Base-by-base conservation (phyloP, 1,140 invertebrate genomes). In the Brachionus paranguensis region DNA sequence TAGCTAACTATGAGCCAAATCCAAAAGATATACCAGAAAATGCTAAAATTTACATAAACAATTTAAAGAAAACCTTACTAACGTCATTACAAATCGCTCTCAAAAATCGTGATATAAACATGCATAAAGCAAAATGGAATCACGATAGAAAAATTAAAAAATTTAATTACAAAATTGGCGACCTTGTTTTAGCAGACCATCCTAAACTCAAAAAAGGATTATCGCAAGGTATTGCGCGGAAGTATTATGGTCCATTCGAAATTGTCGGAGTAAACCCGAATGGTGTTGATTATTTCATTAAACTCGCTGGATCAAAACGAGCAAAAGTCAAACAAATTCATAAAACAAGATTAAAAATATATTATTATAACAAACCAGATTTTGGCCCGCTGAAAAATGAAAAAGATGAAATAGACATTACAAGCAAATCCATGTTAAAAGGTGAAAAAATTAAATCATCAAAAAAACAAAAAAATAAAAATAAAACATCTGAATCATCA, bases 81-180 rank as follows among this genome's bases (percentile, higher is more conserved):
- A 68, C 64, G 64, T 68, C 24, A n/a, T 27, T 68, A 33, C 27
- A 29, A 68, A 68, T 68, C 64, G 24, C 64, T 68, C 64, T 68
- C 64, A 68, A 68, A 68, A 68, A 37, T 68, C 29, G 64, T 68
- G 64, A 68, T 20, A 68, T 68, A 68, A 68, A 68, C 24, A 68
- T 68, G 64, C 64, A 68, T 29, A 68, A 68, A 68, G 64, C 64
- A 68, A 68, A 68, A 68, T 68, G 64, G 64, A 68, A 68, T 68
- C 64, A 68, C 64, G 64, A 68, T 68, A 24, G 64, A 33, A 68
- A 37, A 37, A 68, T 68, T 68, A 68, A 37, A 68, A 68, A 68
- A 68, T 68, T 68, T 68, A 68, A 68, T 68, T 68, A 68, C 12
- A 68, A 68, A 68, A 68, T 68, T 68, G 64, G 64, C 12, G 64